Evolutionary conservation across 1,140 invertebrate genomes (phyloP), one percentile per base, ranked within the genome.

Genomic region (Pogonomyrmex californicus): DNA sequence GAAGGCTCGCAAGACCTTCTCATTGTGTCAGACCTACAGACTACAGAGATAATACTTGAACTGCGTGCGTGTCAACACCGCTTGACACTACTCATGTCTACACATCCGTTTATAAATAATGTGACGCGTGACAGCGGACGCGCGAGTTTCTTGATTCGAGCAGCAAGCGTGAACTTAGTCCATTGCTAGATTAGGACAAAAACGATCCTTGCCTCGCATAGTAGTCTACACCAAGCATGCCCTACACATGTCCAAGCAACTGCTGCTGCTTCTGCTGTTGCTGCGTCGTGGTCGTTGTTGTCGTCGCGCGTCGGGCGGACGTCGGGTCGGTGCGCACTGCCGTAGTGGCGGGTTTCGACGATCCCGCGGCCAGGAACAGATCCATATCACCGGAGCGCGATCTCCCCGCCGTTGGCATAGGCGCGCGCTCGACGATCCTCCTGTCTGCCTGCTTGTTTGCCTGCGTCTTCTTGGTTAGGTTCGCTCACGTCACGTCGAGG

Each of bases 191-290:
- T 88, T 62, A 85, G 86, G 86, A 83, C 82, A 90, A 91, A 91
- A 90, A 90, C 58, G 85, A 91, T 87, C 79, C 76, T 91, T 91
- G 87, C 88, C 90, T 91, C 85, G 73, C 88, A 90, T 90, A 89
- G 76, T 78, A 90, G 60, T 88, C 86, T 85, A 85, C 62, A 86
- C 47, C 56, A 14, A 86, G 88, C 44, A 44, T 86, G 76, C 63
- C 60, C 79, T 89, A 85, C 54, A 86, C 86, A 88, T 88, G 73
- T 79, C 76, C 47, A 30, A 78, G 51, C 54, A 86, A 82, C 33
- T 71, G 54, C 76, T 23, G 23, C 23, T 23, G 23, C 23, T 23
- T 23, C 23, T 23, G 23, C 23, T 23, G 23, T 23, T 23, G 23
- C 23, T 23, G 23, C 33, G 10, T 10, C 62, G 62, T 63, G 4